Evolutionary conservation across 2,113 vertebrate genomes (phyloP).

Genomic region (Saguinus imperator): DNA sequence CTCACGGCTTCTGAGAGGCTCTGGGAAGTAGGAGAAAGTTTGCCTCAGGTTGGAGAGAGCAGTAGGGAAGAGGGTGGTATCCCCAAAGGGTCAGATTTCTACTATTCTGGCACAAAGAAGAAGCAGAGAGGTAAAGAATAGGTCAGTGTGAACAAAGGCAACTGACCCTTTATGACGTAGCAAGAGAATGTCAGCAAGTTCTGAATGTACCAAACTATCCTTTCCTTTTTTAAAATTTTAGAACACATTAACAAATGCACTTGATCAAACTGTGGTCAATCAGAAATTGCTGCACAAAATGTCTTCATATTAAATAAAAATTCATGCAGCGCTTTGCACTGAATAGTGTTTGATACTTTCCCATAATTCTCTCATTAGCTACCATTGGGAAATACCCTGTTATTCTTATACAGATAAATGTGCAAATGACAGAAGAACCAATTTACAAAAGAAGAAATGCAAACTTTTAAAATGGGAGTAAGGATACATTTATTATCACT

Average conservation of each 20-base stretch:
- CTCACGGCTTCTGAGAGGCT: background rate
- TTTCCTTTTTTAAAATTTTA: background rate
- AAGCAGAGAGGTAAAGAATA: background rate
- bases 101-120: background rate
- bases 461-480: background rate
- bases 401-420: background rate
- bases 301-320: background rate
- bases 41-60: slow-evolving; percentile 14
- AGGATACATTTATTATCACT: background rate
- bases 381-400: background rate
- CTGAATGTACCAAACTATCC: background rate
- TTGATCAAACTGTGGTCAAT: background rate
- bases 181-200: background rate
- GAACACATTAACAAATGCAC: background rate
- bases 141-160: slow-evolving; percentile 39
- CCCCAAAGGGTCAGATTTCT: slow-evolving; percentile 13
- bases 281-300: background rate
- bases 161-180: background rate
- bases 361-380: background rate
- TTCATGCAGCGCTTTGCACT: background rate
- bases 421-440: background rate
- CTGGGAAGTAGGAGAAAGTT: slow-evolving; percentile 61
- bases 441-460: background rate
- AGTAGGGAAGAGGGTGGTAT: slow-evolving; percentile 53
- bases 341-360: background rate